Evolutionary conservation across 1,140 invertebrate species (phyloP), one percentile per base, ranked within the genome.

Genomic region (Drosophila tsacasi): DNA sequence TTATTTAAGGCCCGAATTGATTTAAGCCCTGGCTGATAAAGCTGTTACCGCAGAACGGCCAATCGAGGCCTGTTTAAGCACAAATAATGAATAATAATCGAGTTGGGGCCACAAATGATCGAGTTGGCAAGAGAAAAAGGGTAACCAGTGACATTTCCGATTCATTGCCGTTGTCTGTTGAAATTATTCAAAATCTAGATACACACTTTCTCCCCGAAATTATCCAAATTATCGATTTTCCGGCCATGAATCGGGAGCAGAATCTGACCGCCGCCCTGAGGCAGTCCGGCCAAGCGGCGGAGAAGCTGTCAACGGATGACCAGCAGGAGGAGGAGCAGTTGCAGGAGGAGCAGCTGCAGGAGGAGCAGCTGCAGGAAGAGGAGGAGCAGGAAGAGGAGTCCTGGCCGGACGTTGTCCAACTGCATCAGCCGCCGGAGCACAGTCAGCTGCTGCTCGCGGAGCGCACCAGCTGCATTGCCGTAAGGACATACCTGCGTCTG

Each of bases 401-500:
- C 13, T 98, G 97, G 97, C 97, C 97, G 17, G 95, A 96, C 67
- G 95, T 96, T 93, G 97, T 96, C 1, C 95, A 96, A 78, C 91
- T 98, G n/a, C 98, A 96, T 89, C 97, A 98, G 80, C 97, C 97
- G 0, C 96, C 97, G 90, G 97, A 98, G 93, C 95, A 96, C 10
- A 97, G 97, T 81, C 98, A 99, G 93, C 97, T 99, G 72, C 93
- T 98, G 35, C 93, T 99, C 32, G 96, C 97, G 3, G 98, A 99
- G 85, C 97, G 96, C 94, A 97, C 97, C 15, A 97, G 96, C 87
- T 97, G 97, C 91, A 93, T 98, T 5, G 96, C 97, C n/a, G 97
- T 98, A 0, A 96, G 98, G 93, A 96, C 98, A 5, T 99, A 97
- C 92, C 94, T 99, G 10, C 97, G 97, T 94, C 99, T 99, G 97